Evolutionary conservation across 2,113 vertebrate genomes (phyloP).

Genomic region (Prionailurus viverrinus): DNA sequence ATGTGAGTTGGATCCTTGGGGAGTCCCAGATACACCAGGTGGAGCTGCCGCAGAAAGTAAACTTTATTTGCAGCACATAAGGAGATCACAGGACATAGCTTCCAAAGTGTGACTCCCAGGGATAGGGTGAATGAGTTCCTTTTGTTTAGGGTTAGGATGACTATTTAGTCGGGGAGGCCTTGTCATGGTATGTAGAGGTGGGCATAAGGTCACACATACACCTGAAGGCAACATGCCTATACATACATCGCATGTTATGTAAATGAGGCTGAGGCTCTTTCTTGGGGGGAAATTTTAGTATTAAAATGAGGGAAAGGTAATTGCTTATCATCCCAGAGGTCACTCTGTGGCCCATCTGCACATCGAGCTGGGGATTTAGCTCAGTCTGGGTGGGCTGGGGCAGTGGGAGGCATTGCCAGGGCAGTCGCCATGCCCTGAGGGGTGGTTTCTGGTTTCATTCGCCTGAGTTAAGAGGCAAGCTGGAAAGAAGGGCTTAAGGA

Average conservation of each 20-base stretch:
- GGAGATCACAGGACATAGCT: neutral
- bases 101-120: neutral
- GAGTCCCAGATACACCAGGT: neutral
- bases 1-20: neutral
- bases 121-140: neutral
- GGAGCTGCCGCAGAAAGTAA: neutral
- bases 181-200: rapidly evolving
- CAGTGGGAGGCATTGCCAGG: neutral
- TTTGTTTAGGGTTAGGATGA: neutral
- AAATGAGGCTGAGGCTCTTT: neutral
- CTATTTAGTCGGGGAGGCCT: neutral
- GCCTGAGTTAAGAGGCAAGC: neutral
- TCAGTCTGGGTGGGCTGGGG: neutral
- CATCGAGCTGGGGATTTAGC: neutral
- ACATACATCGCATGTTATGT: neutral
- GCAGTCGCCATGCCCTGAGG: neutral
- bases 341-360: neutral
- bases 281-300: neutral
- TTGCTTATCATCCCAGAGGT: neutral
- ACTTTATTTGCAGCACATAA: neutral
- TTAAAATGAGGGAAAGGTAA: neutral
- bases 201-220: neutral
- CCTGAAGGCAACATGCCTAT: neutral
- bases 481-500: neutral
- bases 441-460: neutral